Base-by-base conservation (phyloP, 2,888 invertebrate genomes). In the Drosophila anomelani region DNA sequence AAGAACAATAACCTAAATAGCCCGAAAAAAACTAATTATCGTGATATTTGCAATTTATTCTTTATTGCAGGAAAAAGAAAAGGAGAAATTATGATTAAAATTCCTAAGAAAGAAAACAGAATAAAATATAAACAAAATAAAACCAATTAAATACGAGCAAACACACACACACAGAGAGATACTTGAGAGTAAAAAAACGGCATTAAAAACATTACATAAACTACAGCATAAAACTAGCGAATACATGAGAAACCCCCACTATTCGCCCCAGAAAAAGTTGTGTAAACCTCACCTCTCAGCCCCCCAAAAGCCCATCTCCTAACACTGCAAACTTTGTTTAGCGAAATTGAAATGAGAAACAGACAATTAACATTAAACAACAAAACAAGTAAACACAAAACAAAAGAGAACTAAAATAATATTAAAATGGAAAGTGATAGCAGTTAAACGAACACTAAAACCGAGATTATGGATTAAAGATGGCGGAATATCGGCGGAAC, bases 11-110 rank as follows among this genome's bases (percentile, higher is more conserved):
- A 69, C 13, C 32, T 34, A 58, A 68, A 34, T 39, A 64, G 23
- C 58, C 43, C 41, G 3, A 23, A 23, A 59, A 47, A 55, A 71
- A 70, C 75, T 64, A 57, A 66, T 66, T 58, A 29, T 41, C 64
- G 44, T 66, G 57, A 75, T 73, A 74, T 68, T 74, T 76, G 80
- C 80, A 76, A 80, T 88, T 76, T 81, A 77, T 79, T 90, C 51
- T 91, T 87, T 84, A 90, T 91, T 91, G 81, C 91, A 91, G 91
- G 91, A 91, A 91, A 91, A 91, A 92, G 91, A 91, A 91, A 87
- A 91, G 91, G 91, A 90, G 91, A 90, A 90, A 90, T 91, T 91
- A 91, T 91, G 91, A 91, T 90, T 91, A 92, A 90, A 90, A 88
- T 88, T 85, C 85, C 78, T 82, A 82, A 80, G 34, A 53, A 36